Evolutionary conservation across 2,797 vertebrate species (phyloP).

Genomic region (Novumbra hubbsi): DNA sequence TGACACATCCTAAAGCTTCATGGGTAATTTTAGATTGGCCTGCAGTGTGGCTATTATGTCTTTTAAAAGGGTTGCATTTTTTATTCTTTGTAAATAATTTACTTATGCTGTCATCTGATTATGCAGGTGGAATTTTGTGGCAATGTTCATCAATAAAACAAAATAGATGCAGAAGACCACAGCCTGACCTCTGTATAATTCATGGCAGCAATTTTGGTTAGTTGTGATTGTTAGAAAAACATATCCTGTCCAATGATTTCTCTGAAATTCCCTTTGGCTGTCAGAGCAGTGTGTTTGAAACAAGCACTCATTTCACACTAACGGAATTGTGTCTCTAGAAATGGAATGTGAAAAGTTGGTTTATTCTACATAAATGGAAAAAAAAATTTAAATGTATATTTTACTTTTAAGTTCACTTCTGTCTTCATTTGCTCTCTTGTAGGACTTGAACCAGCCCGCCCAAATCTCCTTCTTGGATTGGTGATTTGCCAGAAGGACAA

Average conservation of each 20-base stretch:
- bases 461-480: constrained; percentile 93
- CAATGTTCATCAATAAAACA: background rate
- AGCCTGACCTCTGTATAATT: background rate
- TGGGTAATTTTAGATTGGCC: background rate
- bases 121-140: background rate
- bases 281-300: constrained; percentile 13
- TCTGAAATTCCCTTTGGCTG: background rate
- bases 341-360: background rate
- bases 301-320: constrained; percentile 47
- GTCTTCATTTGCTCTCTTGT: constrained; percentile 33
- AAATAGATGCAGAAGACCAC: background rate
- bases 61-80: background rate
- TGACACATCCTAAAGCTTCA: background rate
- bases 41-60: background rate
- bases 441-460: constrained; percentile 96
- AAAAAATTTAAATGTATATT: background rate
- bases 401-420: background rate
- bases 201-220: background rate
- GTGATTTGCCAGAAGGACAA: constrained; percentile 95
- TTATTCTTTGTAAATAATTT: background rate
- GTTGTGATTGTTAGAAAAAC: background rate
- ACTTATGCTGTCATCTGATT: background rate
- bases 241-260: background rate
- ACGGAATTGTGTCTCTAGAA: background rate
- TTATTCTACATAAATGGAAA: background rate